Evolutionary conservation across 1,140 invertebrate genomes (phyloP).

Genomic region (Anoplophora glabripennis): DNA sequence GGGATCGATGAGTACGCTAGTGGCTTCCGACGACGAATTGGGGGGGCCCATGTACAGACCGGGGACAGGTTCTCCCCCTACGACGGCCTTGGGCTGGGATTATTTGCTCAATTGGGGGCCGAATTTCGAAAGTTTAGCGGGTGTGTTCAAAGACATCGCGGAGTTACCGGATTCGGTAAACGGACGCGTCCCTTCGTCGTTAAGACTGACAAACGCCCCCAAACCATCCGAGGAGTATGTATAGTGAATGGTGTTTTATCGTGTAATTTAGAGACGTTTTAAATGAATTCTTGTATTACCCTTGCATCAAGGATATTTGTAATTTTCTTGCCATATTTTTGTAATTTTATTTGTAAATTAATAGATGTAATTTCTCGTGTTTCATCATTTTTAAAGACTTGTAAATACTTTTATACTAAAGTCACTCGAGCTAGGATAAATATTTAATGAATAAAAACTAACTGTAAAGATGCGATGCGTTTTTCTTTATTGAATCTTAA

Average conservation of each 20-base stretch:
- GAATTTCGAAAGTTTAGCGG: conserved; percentile 91
- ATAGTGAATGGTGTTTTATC: conserved; percentile 44
- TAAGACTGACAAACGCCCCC: conserved; percentile 65
- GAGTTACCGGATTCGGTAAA: conserved; percentile 81
- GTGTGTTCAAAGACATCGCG: conserved; percentile 94
- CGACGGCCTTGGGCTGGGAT: conserved; percentile 81
- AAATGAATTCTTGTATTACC: conserved; percentile 25
- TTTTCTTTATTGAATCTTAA: not conserved
- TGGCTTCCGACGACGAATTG: conserved; percentile 88
- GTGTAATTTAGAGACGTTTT: conserved; percentile 14
- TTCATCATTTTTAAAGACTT: conserved; percentile 6
- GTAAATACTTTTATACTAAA: conserved; percentile 20
- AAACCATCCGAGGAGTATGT: conserved; percentile 81
- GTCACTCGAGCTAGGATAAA: conserved; percentile 9
- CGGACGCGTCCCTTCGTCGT: conserved; percentile 59
- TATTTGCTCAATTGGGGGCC: conserved; percentile 94
- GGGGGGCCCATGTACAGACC: conserved; percentile 71
- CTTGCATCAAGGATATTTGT: conserved; percentile 46
- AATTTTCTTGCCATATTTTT: conserved; percentile 45
- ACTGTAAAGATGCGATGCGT: conserved; percentile 7
- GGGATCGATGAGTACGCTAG: conserved; percentile 87
- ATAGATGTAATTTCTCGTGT: conserved; percentile 1
- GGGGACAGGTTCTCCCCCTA: conserved; percentile 71
- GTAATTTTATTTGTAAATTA: conserved; percentile 35
- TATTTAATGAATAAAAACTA: conserved; percentile 21